phyloP scores from a whole-genome alignment of 2,797 vertebrate genomes.

The Percopsis omiscomaycus region DNA sequence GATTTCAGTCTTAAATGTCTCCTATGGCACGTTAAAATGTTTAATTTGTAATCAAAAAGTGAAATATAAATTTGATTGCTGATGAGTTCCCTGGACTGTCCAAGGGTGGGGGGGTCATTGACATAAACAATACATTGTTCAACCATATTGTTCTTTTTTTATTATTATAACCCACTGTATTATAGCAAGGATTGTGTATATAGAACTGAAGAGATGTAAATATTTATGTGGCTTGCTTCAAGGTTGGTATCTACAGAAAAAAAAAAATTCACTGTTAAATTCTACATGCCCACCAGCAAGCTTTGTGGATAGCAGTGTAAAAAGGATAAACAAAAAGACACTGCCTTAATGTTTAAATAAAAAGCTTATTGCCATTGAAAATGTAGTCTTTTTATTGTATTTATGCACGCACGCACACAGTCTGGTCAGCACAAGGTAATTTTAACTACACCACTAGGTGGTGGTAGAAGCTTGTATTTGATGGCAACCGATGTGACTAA shows the following conservation, averaged over 20 bases:
- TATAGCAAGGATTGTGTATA: slow-evolving; percentile 84
- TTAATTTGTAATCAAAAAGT: slow-evolving; percentile 46
- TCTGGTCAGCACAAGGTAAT: background rate
- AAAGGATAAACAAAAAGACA: slow-evolving; percentile 72
- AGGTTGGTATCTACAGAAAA: slow-evolving; percentile 78
- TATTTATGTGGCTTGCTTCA: slow-evolving; percentile 85
- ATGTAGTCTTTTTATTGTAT: background rate
- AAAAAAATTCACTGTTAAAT: slow-evolving; percentile 82
- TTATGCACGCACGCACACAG: background rate
- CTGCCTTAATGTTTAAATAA: slow-evolving; percentile 88
- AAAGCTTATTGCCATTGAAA: slow-evolving; percentile 83
- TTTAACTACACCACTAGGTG: background rate
- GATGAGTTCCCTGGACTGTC: slow-evolving; percentile 66
- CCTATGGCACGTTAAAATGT: slow-evolving; percentile 24
- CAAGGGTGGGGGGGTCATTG: slow-evolving; percentile 23
- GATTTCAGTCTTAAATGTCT: slow-evolving; percentile 37
- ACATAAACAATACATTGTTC: slow-evolving; percentile 70
- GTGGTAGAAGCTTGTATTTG: background rate
- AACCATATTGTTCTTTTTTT: slow-evolving; percentile 77
- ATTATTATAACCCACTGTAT: slow-evolving; percentile 78
- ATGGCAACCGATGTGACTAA: no score
- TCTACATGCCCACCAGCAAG: slow-evolving; percentile 81
- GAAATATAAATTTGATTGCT: slow-evolving; percentile 40
- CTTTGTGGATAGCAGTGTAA: slow-evolving; percentile 84
- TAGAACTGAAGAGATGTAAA: slow-evolving; percentile 85